These are phyloP conservation scores for Parnassius smintheus DNA, from an alignment of 2,888 invertebrate genomes.

Conservation along the genomic window DNA sequence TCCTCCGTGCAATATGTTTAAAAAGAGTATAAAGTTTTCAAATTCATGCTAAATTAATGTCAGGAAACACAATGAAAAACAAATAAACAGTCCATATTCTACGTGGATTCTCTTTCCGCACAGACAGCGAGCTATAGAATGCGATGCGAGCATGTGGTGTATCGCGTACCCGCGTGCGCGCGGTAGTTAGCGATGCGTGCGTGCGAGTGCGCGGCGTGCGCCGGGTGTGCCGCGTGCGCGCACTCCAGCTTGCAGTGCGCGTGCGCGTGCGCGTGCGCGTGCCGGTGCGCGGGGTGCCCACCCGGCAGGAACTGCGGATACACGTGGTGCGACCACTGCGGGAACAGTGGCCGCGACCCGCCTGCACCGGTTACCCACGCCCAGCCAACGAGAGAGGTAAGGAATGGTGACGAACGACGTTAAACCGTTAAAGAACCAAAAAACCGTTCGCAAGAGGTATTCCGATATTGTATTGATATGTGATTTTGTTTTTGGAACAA, in stretches of 20 bases:
- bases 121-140: neutral
- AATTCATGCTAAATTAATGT: no score
- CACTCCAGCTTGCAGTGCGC: slow-evolving; percentile 22
- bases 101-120: no score
- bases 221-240: slow-evolving; percentile 62
- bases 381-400: no score
- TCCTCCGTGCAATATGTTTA: no score
- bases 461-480: no score
- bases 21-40: no score
- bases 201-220: slow-evolving; percentile 59
- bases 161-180: slow-evolving; percentile 70
- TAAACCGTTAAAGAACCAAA: no score
- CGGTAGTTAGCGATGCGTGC: slow-evolving; percentile 78
- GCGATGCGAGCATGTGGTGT: slow-evolving; percentile 50
- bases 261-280: slow-evolving; percentile 53
- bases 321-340: slow-evolving; percentile 97
- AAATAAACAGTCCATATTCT: no score
- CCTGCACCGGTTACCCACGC: slow-evolving; percentile 24
- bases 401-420: neutral
- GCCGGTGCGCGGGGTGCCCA: slow-evolving; percentile 85
- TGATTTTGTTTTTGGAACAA: no score
- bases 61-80: no score
- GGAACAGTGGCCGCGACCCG: slow-evolving; percentile 91
- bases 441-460: no score
- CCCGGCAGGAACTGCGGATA: slow-evolving; percentile 96